Percentiles rank a stretch among this genome's conserved stretches.
Evolutionary conservation across 2,113 vertebrate species (phyloP).

Genomic region (Upupa epops): DNA sequence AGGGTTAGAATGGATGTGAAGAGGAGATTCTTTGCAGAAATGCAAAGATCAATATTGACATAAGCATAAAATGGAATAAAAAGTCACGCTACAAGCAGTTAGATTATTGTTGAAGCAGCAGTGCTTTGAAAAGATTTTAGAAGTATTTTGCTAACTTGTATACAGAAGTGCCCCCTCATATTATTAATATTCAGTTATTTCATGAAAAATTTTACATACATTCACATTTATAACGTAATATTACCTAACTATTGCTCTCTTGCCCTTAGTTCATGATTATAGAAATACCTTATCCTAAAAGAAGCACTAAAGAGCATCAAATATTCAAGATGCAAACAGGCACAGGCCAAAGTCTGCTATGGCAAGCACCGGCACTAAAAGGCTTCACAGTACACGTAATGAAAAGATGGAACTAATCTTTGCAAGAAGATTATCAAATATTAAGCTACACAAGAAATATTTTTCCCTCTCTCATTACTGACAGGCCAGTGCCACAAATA

Average conservation of each 20-base stretch:
- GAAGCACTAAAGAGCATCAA: not conserved
- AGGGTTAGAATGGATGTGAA: too few species aligned
- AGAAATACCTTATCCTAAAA: not conserved
- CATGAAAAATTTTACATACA: not conserved
- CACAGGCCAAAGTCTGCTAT: not conserved
- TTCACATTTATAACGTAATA: not conserved
- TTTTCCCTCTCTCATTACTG: slow-evolving; percentile 16
- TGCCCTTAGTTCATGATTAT: not conserved
- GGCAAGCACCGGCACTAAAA: not conserved
- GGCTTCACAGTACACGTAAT: not conserved
- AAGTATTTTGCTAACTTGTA: not conserved
- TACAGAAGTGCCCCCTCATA: not conserved
- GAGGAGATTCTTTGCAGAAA: too few species aligned
- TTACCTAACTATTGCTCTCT: not conserved
- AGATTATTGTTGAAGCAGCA: not conserved
- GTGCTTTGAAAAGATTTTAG: not conserved
- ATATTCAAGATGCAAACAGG: not conserved
- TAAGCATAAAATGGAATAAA: not conserved
- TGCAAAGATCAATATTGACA: too few species aligned
- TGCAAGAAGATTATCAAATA: slow-evolving; percentile 35
- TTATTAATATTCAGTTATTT: not conserved
- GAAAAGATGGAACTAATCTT: slow-evolving; percentile 14
- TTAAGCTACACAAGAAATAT: not conserved
- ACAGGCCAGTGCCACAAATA: slow-evolving; percentile 28
- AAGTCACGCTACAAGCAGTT: not conserved